phyloP scores from a whole-genome alignment of 2,113 vertebrate species.

The Upupa epops region DNA sequence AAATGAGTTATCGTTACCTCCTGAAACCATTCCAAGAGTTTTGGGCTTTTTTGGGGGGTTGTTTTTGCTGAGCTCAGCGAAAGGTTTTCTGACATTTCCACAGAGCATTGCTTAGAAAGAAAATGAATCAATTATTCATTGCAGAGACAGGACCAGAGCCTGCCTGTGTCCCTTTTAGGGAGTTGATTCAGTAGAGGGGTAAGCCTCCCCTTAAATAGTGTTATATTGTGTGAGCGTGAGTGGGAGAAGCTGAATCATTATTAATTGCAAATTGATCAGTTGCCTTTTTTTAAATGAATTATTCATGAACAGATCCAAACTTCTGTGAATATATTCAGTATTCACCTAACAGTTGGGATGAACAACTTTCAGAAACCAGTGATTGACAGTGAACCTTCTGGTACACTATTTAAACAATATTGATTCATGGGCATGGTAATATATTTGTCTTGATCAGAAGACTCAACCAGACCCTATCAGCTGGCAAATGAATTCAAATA shows the following conservation, averaged over 20 bases:
- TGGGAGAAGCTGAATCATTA: conserved; percentile 65
- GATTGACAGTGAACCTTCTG: conserved; percentile 70
- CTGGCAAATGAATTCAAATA: conserved; percentile 20
- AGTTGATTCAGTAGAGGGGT: not conserved
- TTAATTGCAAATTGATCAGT: conserved; percentile 62
- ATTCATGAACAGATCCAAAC: conserved; percentile 70
- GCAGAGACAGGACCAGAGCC: not conserved
- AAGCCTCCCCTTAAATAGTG: not conserved
- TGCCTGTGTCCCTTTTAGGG: not conserved
- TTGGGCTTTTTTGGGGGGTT: not conserved
- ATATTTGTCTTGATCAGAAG: conserved; percentile 31
- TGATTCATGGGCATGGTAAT: conserved; percentile 56
- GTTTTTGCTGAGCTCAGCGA: conserved; percentile 22
- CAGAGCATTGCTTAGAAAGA: conserved; percentile 20
- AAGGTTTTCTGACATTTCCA: conserved; percentile 46
- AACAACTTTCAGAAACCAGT: conserved; percentile 70
- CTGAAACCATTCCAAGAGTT: not conserved
- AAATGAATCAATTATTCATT: not conserved
- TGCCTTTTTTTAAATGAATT: conserved; percentile 5
- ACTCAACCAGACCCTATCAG: conserved; percentile 36
- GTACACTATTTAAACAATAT: conserved; percentile 69
- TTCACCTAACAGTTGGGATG: conserved; percentile 72
- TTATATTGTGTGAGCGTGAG: not conserved
- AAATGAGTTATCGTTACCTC: conserved; percentile 42
- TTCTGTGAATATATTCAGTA: conserved; percentile 66